Percentiles rank a stretch among this genome's conserved stretches.
phyloP scores from a whole-genome alignment of 2,888 invertebrate species.

The Leptopilina drosophilae region DNA sequence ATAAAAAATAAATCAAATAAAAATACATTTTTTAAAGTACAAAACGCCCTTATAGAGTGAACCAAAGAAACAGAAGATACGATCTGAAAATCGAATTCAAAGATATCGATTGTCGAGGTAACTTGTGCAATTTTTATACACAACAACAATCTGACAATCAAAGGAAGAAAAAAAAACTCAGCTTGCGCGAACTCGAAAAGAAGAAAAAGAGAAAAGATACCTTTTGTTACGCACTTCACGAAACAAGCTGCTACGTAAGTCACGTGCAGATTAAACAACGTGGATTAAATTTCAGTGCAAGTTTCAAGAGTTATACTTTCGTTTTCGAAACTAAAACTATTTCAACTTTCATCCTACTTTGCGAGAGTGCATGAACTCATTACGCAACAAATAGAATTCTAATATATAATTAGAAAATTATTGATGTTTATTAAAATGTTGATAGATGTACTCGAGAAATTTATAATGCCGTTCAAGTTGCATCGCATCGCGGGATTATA shows the following conservation, averaged over 20 bases:
- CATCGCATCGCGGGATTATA: background rate
- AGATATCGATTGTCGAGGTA: no score
- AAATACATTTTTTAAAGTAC: no score
- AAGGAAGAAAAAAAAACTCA: background rate
- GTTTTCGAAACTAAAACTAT: slow-evolving; percentile 26
- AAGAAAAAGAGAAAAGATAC: background rate
- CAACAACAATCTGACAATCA: background rate
- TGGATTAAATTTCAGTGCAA: slow-evolving; percentile 14
- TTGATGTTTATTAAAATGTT: slow-evolving; percentile 4
- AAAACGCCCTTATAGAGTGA: no score
- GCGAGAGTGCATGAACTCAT: slow-evolving; percentile 9
- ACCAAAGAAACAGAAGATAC: no score
- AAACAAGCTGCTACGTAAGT: slow-evolving; percentile 4
- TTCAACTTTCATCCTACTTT: slow-evolving; percentile 9
- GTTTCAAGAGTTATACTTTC: slow-evolving; percentile 15
- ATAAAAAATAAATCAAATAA: no score
- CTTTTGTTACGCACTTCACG: slow-evolving; percentile 33
- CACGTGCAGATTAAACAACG: slow-evolving; percentile 12
- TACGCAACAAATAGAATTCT: slow-evolving; percentile 12
- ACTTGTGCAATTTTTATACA: no score
- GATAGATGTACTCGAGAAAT: background rate
- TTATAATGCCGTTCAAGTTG: no score
- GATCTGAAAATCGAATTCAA: no score
- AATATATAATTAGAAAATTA: slow-evolving; percentile 36
- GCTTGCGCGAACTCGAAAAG: background rate